These are phyloP conservation scores for Sinopyrophorus schimmeli DNA, from an alignment of 2,888 invertebrate genomes.

Conservation along the genomic window DNA sequence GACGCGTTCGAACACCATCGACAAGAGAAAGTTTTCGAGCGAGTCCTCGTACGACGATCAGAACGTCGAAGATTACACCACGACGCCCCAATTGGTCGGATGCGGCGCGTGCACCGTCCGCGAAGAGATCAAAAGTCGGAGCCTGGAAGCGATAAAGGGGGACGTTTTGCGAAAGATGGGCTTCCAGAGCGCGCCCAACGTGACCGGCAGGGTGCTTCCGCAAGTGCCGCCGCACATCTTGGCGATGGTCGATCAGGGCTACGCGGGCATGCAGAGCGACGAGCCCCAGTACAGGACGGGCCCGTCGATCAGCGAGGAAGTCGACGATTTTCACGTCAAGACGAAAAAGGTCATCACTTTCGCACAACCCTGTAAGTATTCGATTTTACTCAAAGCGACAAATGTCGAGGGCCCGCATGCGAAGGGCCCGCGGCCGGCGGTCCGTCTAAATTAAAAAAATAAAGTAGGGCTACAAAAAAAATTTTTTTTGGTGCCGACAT, in stretches of 20 bases:
- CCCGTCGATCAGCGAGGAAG: slow-evolving; percentile 61
- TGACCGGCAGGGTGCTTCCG: slow-evolving; percentile 62
- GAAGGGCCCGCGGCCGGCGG: no score
- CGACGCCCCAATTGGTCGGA: slow-evolving; percentile 34
- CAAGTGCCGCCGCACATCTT: slow-evolving; percentile 57
- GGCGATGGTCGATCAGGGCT: slow-evolving; percentile 47
- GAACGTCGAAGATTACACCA: slow-evolving; percentile 19
- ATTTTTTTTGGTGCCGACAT: no score
- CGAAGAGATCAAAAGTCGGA: slow-evolving; percentile 61
- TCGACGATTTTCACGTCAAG: slow-evolving; percentile 69
- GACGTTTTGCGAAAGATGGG: slow-evolving; percentile 64
- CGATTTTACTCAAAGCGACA: no score
- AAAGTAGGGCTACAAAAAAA: no score
- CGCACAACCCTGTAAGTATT: slow-evolving; percentile 60
- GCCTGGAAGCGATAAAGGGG: slow-evolving; percentile 62
- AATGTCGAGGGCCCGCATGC: no score
- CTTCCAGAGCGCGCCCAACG: slow-evolving; percentile 60
- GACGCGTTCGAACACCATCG: slow-evolving; percentile 33
- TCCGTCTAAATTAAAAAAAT: no score
- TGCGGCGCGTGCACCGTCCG: slow-evolving; percentile 61
- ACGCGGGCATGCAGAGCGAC: slow-evolving; percentile 55
- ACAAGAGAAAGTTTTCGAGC: slow-evolving; percentile 22
- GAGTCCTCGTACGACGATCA: slow-evolving; percentile 19
- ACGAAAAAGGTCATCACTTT: slow-evolving; percentile 71
- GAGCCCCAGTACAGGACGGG: slow-evolving; percentile 53